These are phyloP conservation scores for Oryctolagus cuniculus DNA, from an alignment of 2,113 vertebrate genomes.

Conservation along the genomic window mOryCun1.1 NC_091434.1:181805501-181806000, in stretches of 20 bases:
- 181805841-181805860: constrained; percentile 98
- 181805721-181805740: background rate
- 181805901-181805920: constrained; percentile 96
- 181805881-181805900: constrained; percentile 91
- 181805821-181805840: rapidly evolving
- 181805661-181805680: background rate
- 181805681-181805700: background rate
- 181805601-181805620: background rate
- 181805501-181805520: background rate
- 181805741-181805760: background rate
- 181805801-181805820: background rate
- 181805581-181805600: background rate
- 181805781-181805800: background rate
- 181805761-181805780: background rate
- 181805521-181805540: background rate
- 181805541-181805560: background rate
- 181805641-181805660: background rate
- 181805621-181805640: background rate
- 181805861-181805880: constrained; percentile 95
- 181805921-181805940: constrained; percentile 93
- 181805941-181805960: constrained; percentile 84
- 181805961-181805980: background rate
- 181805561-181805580: background rate
- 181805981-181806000: background rate
- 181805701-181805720: background rate